Evolutionary conservation across 2,888 invertebrate genomes (phyloP).

Genomic region (Rhingia rostrata): DNA sequence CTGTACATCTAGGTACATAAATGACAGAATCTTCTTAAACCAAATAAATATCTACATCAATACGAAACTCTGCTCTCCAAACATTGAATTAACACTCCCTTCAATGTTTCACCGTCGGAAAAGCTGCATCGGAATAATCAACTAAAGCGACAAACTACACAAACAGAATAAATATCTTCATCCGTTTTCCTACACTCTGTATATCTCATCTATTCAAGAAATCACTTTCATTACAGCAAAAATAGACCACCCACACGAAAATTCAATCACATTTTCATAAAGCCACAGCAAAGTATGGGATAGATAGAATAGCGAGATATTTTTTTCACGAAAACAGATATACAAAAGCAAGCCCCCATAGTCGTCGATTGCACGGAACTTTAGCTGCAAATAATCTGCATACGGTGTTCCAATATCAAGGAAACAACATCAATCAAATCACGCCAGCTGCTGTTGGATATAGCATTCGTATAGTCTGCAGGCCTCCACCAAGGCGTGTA

Average conservation of each 20-base stretch:
- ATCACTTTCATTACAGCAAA: conserved; percentile 14
- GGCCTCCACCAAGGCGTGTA: conserved; percentile 39
- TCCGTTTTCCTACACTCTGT: background rate
- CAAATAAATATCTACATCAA: too few relatives aligned
- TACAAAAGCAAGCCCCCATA: conserved; percentile 20
- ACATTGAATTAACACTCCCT: background rate
- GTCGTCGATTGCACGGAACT: conserved; percentile 51
- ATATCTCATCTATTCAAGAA: background rate
- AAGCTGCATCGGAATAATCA: conserved; percentile 8
- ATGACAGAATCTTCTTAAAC: too few relatives aligned
- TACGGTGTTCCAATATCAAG: conserved; percentile 65
- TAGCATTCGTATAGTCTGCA: conserved; percentile 39
- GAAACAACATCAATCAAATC: conserved; percentile 72
- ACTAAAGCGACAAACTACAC: conserved; percentile 3
- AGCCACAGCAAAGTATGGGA: conserved; percentile 20
- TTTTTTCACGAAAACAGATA: background rate
- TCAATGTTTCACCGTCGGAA: conserved; percentile 23
- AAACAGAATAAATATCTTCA: background rate
- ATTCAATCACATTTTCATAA: conserved; percentile 69
- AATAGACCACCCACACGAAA: conserved; percentile 38
- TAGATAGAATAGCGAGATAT: conserved; percentile 1
- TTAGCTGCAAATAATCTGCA: conserved; percentile 71
- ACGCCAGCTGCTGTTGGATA: conserved; percentile 44
- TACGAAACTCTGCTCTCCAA: too few relatives aligned
- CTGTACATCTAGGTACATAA: too few relatives aligned